A percentile compares a stretch with the other conserved stretches of the same genome.
Evolutionary conservation across 2,113 vertebrate genomes (phyloP).

Genomic region (Megaleporinus macrocephalus): DNA sequence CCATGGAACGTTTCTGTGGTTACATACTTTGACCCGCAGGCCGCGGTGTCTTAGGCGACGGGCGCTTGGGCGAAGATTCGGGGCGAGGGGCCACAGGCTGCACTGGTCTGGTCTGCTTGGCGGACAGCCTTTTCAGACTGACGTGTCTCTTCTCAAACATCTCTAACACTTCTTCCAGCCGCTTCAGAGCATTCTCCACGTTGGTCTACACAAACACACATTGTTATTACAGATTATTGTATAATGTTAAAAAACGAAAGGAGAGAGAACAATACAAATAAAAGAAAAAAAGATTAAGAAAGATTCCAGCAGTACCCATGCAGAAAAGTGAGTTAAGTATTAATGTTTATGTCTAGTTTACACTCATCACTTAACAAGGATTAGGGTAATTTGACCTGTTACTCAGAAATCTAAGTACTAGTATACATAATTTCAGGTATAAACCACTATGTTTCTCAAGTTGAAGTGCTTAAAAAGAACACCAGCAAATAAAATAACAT

Average conservation of each 20-base stretch:
- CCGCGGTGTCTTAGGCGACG: constrained; percentile 78
- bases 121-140: constrained; percentile 91
- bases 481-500: no score
- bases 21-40: constrained; percentile 76
- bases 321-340: no score
- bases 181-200: constrained; percentile 84
- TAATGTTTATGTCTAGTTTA: no score
- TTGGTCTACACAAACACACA: constrained; percentile 75
- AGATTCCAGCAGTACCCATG: no score
- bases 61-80: constrained; percentile 90
- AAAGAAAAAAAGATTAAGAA: no score
- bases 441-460: no score
- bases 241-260: not conserved
- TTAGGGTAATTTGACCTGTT: no score
- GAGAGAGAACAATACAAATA: not conserved
- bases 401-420: no score
- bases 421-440: no score
- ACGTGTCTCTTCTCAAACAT: constrained; percentile 92
- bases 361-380: no score
- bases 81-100: constrained; percentile 93
- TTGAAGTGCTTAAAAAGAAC: no score
- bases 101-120: constrained; percentile 91
- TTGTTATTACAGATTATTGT: constrained; percentile 2
- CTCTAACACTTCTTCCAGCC: constrained; percentile 88
- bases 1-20: not conserved